Base-by-base conservation (phyloP, 2,888 invertebrate genomes). In the Netelia melanura region DNA sequence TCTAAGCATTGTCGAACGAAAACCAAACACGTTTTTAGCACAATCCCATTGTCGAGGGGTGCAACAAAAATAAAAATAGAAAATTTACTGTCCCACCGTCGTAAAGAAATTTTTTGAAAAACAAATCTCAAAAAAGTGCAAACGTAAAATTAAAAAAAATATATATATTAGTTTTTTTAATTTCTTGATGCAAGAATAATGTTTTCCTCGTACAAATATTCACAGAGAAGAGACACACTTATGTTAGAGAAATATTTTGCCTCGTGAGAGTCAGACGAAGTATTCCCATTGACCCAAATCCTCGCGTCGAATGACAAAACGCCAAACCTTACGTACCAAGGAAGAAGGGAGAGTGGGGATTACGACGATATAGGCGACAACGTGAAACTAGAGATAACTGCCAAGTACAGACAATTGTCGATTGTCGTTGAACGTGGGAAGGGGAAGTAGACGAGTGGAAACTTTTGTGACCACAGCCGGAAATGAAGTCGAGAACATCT, bases 221-320 rank as follows among this genome's bases (percentile, higher is more conserved):
- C 81, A 81, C 70, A 48, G 48, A 48, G 48, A 1, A 14, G 14
- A 48, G 48, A 14, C 14, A 48, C 48, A 48, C 38, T 38, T 38
- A 8, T 6, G 48, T 14, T 10, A 48, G 48, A 48, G 48, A 48
- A 48, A 81, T 81, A 84, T 84, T 72, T 61, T 21, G 54, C 81
- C 56, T 62, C 81, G 21, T 6, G 84, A 77, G 68, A 48, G 61
- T 70, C 61, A 38, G 58, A 58, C 58, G 78, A 9, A 38, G 11
- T n/a, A n/a, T 76, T 77, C 74, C 64, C 81, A 81, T 84, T 84
- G 84, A 84, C 84, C 84, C 84, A 84, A 78, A 80, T 84, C 81
- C 74, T 54, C 17, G 21, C 43, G 64, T 38, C 43, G 70, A 78
- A 78, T 74, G 48, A 81, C 81, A 72, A 81, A 68, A 76, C 68